These are phyloP conservation scores for Agelastica alni DNA, from an alignment of 2,888 invertebrate species.

Conservation along the genomic window DNA sequence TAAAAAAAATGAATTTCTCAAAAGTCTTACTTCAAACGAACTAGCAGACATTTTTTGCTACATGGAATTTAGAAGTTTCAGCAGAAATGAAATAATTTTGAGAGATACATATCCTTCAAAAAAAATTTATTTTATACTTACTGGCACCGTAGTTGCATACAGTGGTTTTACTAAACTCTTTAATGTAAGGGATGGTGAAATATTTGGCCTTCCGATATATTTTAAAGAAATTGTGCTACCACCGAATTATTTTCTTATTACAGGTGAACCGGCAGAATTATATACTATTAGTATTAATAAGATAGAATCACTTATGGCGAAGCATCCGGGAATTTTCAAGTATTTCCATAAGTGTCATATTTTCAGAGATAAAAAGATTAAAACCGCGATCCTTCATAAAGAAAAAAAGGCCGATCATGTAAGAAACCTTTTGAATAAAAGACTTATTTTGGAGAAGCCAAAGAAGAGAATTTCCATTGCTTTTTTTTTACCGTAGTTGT, in stretches of 20 bases:
- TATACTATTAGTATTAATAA: background rate
- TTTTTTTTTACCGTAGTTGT: too few species aligned
- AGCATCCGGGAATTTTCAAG: background rate
- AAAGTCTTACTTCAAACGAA: conserved; percentile 52
- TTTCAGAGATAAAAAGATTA: background rate
- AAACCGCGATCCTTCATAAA: background rate
- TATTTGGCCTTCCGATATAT: conserved; percentile 57
- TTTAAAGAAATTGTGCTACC: too few species aligned
- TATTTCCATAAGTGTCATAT: background rate
- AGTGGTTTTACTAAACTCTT: conserved; percentile 58
- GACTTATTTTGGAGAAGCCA: background rate
- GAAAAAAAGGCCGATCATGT: background rate
- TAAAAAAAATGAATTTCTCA: conserved; percentile 56
- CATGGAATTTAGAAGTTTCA: conserved; percentile 22
- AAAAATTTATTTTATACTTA: conserved; percentile 60
- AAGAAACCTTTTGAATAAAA: background rate
- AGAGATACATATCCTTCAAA: conserved; percentile 52
- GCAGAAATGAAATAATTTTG: conserved; percentile 54
- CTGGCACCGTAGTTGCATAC: conserved; percentile 58
- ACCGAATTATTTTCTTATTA: conserved; percentile 36
- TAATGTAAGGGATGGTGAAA: conserved; percentile 61
- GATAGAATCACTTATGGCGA: background rate
- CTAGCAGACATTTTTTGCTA: conserved; percentile 40
- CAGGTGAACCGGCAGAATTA: conserved; percentile 50
- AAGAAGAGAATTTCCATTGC: background rate